Evolutionary conservation across 1,140 invertebrate species (phyloP).

Genomic region (Coelopa frigida): DNA sequence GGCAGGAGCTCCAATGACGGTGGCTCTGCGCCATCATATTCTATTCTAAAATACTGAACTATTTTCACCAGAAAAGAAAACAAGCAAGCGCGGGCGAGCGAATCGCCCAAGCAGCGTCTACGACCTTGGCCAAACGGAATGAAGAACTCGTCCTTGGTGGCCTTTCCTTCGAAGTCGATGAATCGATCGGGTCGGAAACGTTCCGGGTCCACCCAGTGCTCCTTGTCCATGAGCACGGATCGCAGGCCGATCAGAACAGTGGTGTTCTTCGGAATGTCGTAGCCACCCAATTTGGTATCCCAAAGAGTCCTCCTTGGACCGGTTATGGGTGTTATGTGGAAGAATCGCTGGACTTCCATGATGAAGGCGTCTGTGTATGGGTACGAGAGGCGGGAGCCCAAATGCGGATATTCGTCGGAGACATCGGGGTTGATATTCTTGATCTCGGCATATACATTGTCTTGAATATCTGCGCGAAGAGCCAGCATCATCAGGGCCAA

Average conservation of each 20-base stretch:
- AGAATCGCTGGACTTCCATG: conserved; percentile 57
- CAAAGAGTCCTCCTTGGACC: conserved; percentile 59
- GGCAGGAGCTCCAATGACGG: conserved; percentile 31
- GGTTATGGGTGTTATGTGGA: conserved; percentile 56
- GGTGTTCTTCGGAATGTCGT: conserved; percentile 59
- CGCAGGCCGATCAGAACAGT: conserved; percentile 57
- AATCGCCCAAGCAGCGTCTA: conserved; percentile 69
- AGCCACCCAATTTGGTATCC: conserved; percentile 54
- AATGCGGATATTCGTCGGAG: conserved; percentile 24
- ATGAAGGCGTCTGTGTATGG: conserved; percentile 59
- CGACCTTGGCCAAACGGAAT: conserved; percentile 64
- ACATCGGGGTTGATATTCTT: neutral
- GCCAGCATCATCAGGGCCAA: conserved; percentile 65
- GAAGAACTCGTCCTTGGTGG: conserved; percentile 45
- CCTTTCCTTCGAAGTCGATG: conserved; percentile 43
- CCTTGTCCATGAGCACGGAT: conserved; percentile 56
- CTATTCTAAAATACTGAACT: conserved; percentile 53
- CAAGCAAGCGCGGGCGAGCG: conserved; percentile 61
- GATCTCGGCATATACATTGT: conserved; percentile 59
- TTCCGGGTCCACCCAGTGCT: conserved; percentile 59
- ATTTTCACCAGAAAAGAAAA: conserved; percentile 67
- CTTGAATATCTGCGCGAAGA: conserved; percentile 58
- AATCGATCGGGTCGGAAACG: conserved; percentile 67
- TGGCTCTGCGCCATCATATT: conserved; percentile 15
- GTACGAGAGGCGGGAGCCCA: conserved; percentile 47